Percentiles rank a stretch among this genome's conserved stretches.
phyloP scores from a whole-genome alignment of 2,888 invertebrate genomes.

The Ectemnius continuus region DNA sequence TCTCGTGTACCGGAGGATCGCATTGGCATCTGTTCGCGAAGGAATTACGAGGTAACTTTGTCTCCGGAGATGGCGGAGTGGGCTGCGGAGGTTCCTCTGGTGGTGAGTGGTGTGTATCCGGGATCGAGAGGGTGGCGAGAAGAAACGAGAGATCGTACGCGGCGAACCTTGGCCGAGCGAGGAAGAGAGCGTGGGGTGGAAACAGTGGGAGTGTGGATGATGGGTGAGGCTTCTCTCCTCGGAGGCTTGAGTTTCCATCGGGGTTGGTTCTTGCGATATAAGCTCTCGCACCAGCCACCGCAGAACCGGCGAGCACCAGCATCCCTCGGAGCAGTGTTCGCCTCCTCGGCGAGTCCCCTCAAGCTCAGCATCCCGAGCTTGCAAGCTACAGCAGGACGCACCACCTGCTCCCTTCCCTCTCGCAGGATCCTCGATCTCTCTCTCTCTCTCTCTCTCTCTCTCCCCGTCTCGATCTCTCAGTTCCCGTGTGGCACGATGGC shows the following conservation, averaged over 20 bases:
- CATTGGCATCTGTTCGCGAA: slow-evolving; percentile 77
- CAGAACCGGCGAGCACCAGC: slow-evolving; percentile 52
- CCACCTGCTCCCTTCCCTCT: slow-evolving; percentile 40
- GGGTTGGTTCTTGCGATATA: slow-evolving; percentile 76
- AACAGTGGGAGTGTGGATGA: slow-evolving; percentile 72
- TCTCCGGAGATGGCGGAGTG: slow-evolving; percentile 72
- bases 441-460: slow-evolving; percentile 43
- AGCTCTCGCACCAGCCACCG: slow-evolving; percentile 66
- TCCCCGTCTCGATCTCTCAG: slow-evolving; percentile 35
- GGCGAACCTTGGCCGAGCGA: slow-evolving; percentile 5
- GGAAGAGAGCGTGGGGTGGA: background rate
- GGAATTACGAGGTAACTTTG: slow-evolving; percentile 78
- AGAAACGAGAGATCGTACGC: slow-evolving; percentile 34
- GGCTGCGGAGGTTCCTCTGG: slow-evolving; percentile 67
- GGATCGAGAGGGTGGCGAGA: slow-evolving; percentile 46
- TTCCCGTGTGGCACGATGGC: slow-evolving; percentile 14
- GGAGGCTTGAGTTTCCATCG: slow-evolving; percentile 75
- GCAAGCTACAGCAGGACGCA: slow-evolving; percentile 40
- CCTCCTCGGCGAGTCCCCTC: slow-evolving; percentile 18
- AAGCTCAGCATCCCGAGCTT: background rate
- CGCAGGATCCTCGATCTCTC: slow-evolving; percentile 41
- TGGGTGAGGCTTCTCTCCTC: slow-evolving; percentile 71
- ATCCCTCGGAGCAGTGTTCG: slow-evolving; percentile 28
- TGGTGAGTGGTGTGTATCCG: slow-evolving; percentile 64
- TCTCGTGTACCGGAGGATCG: slow-evolving; percentile 59